Base-by-base conservation (phyloP, 2,888 invertebrate species). In the Leucozona laternaria region DNA sequence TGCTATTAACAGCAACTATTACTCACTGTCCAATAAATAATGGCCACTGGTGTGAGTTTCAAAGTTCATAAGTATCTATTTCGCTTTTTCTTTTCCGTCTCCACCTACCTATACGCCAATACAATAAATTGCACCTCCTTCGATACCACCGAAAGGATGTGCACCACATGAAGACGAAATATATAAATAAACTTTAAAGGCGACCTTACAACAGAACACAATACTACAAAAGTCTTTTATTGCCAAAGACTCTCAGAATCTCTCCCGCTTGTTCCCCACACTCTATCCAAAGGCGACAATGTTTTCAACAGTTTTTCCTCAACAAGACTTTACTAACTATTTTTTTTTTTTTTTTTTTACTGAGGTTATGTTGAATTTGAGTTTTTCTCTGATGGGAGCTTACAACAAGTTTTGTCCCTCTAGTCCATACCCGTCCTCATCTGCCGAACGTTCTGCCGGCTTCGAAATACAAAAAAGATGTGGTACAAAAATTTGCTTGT, bases 21-120 rank as follows among this genome's bases (percentile, higher is more conserved):
- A 79, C 66, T 80, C 80, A 85, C 66, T 85, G 72, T 73, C 77
- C 84, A 77, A 72, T 85, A 77, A 77, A 80, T 80, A 85, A 85
- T 72, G 84, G 60, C 22, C 72, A 66, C 13, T 53, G 66, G 37
- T 66, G 66, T 55, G 55, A 43, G 64, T 20, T 72, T 43, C 37
- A 53, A 72, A 68, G 78, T 73, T 17, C 58, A 72, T 50, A 68
- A 76, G 73, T 70, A 58, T 55, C 55, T 64, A 53, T 73, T 20
- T 40, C 37, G 40, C 11, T 60, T 57, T 20, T 20, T 28, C 2
- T 43, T 43, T 11, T 11, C 6, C 10, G 15, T 34, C 0, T 55
- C 31, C 8, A 31, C 31, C 31, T 31, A 4, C 28, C 28, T 28
- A 28, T 28, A 28, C 4, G 6, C 6, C 2, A 20, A 2, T 34